Evolutionary conservation across 2,888 invertebrate species (phyloP).

Genomic region (Drosophila anceps): DNA sequence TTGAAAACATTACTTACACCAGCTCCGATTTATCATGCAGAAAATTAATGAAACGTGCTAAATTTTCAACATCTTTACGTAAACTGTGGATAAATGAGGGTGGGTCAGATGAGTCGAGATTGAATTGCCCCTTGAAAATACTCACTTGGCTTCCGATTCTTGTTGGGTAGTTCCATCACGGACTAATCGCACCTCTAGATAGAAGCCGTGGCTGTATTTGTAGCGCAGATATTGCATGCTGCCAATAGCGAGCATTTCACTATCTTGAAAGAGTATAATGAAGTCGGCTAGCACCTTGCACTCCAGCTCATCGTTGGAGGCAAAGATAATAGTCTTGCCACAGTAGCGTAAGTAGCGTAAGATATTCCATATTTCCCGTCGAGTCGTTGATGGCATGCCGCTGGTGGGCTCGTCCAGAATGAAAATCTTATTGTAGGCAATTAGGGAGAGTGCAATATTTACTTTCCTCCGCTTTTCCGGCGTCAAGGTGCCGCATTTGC

Average conservation of each 20-base stretch:
- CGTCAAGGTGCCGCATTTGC: constrained; percentile 87
- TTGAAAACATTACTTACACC: constrained; percentile 63
- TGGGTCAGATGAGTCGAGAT: neutral
- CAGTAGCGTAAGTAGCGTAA: constrained; percentile 88
- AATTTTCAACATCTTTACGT: constrained; percentile 69
- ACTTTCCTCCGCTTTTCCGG: constrained; percentile 90
- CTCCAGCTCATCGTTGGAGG: constrained; percentile 93
- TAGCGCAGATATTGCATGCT: constrained; percentile 91
- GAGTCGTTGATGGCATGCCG: constrained; percentile 90
- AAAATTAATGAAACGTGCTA: constrained; percentile 71
- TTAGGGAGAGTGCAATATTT: constrained; percentile 89
- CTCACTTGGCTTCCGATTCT: constrained; percentile 72
- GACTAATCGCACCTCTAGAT: constrained; percentile 75
- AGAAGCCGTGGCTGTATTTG: constrained; percentile 88
- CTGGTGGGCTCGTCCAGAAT: constrained; percentile 88
- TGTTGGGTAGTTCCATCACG: constrained; percentile 65
- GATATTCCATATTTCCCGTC: constrained; percentile 92
- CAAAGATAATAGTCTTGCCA: constrained; percentile 91
- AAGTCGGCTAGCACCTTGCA: constrained; percentile 92
- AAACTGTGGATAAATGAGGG: constrained; percentile 51
- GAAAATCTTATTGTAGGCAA: constrained; percentile 89
- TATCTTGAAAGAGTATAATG: constrained; percentile 91
- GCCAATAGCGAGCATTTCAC: constrained; percentile 90
- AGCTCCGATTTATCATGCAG: constrained; percentile 71
- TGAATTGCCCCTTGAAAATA: neutral